phyloP scores from a whole-genome alignment of 2,888 invertebrate species.

The Agriopis leucophaearia region DNA sequence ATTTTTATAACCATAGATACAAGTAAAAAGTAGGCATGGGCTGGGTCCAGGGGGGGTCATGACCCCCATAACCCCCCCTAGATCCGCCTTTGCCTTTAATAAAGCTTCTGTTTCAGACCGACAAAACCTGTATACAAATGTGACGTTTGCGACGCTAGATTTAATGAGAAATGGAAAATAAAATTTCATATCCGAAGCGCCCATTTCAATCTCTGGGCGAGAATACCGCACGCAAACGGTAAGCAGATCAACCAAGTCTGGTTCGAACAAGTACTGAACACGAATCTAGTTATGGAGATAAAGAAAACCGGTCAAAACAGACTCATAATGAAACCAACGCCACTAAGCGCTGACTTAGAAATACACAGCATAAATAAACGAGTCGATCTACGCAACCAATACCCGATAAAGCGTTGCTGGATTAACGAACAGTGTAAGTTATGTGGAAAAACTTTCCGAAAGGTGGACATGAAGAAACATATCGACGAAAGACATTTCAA shows the following conservation, averaged over 20 bases:
- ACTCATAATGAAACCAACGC: conserved; percentile 56
- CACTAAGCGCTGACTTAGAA: conserved; percentile 48
- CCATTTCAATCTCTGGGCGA: conserved; percentile 63
- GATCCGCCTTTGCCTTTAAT: too few species aligned
- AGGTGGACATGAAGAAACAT: conserved; percentile 45
- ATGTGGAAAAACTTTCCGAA: conserved; percentile 34
- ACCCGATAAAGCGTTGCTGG: background rate
- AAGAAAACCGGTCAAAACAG: conserved; percentile 59
- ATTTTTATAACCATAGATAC: too few species aligned
- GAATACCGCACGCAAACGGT: conserved; percentile 49
- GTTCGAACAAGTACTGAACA: conserved; percentile 67
- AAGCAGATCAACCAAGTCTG: conserved; percentile 68
- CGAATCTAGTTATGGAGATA: conserved; percentile 61
- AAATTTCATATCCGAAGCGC: conserved; percentile 61
- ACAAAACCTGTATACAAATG: conserved; percentile 46
- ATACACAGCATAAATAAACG: conserved; percentile 42
- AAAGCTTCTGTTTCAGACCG: conserved; percentile 4
- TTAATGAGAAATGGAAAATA: conserved; percentile 43
- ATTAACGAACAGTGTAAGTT: conserved; percentile 32
- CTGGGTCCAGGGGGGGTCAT: too few species aligned
- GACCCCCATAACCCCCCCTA: too few species aligned
- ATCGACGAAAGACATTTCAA: conserved; percentile 44
- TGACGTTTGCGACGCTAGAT: conserved; percentile 54
- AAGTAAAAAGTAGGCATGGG: too few species aligned
- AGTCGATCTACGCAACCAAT: conserved; percentile 50